Conservation (phyloP, 2,797 vertebrate species). For the Cynopterus sphinx region DNA sequence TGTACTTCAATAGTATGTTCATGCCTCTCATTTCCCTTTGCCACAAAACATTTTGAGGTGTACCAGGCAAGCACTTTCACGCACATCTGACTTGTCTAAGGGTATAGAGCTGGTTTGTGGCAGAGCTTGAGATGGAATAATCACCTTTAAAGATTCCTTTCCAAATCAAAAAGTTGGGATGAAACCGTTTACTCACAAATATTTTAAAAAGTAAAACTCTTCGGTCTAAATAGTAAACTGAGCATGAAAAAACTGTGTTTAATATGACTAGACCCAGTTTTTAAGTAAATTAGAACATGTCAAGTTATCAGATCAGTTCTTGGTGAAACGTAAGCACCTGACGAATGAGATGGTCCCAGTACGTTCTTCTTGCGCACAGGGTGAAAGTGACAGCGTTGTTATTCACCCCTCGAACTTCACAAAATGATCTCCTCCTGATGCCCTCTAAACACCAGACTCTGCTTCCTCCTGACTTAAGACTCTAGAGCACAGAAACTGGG, state of each 20-base stretch:
- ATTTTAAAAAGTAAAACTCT: constrained; percentile 4
- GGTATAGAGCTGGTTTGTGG: background rate
- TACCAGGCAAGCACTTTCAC: background rate
- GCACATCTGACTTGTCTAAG: background rate
- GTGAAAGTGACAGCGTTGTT: background rate
- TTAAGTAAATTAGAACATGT: background rate
- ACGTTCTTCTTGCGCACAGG: background rate
- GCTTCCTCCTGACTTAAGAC: background rate
- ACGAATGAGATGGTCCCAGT: background rate
- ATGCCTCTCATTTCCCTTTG: background rate
- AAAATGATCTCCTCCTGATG: background rate
- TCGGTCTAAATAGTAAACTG: background rate
- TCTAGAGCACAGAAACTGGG: background rate
- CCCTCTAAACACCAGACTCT: background rate
- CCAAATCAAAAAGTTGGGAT: background rate
- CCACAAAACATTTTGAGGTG: background rate
- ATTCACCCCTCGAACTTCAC: background rate
- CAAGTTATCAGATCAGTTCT: background rate
- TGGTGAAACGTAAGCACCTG: background rate
- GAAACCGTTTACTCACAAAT: background rate
- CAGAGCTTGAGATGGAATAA: background rate
- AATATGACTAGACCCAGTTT: background rate
- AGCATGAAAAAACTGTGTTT: background rate
- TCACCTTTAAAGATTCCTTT: background rate
- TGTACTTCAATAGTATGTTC: background rate